A percentile compares a stretch with the other conserved stretches of the same genome.
Evolutionary conservation across 2,797 vertebrate species (phyloP).

Genomic region (Zalophus californianus): DNA sequence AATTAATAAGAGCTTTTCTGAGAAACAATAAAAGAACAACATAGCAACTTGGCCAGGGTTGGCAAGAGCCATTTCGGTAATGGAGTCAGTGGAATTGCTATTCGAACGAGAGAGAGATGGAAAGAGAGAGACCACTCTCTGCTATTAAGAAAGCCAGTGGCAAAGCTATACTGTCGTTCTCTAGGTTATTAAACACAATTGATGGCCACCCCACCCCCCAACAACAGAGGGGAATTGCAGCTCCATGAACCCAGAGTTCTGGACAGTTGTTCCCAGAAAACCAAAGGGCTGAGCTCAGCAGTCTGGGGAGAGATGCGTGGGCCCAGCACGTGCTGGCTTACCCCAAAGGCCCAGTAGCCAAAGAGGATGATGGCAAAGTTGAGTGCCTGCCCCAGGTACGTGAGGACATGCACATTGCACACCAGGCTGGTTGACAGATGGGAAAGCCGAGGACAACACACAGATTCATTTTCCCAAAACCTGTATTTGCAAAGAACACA

Average conservation of each 20-base stretch:
- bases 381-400: slow-evolving; percentile 90
- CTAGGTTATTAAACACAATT: slow-evolving; percentile 62
- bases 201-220: background rate
- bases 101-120: slow-evolving; percentile 10
- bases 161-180: background rate
- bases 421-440: slow-evolving; percentile 84
- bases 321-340: slow-evolving; percentile 72
- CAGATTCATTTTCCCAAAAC: background rate
- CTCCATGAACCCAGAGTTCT: slow-evolving; percentile 4
- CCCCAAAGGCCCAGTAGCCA: slow-evolving; percentile 91
- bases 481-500: background rate
- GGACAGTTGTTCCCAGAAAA: background rate
- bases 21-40: slow-evolving; percentile 68
- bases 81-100: slow-evolving; percentile 51
- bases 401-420: slow-evolving; percentile 89
- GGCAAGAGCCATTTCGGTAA: slow-evolving; percentile 72
- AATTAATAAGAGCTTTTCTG: slow-evolving; percentile 70
- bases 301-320: background rate
- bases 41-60: slow-evolving; percentile 43
- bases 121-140: background rate
- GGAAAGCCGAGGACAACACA: background rate
- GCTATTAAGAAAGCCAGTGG: slow-evolving; percentile 63
- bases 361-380: slow-evolving; percentile 91
- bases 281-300: background rate
- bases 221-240: background rate